phyloP scores from a whole-genome alignment of 1,140 invertebrate species.

The Ceratosolen fusciceps region DNA sequence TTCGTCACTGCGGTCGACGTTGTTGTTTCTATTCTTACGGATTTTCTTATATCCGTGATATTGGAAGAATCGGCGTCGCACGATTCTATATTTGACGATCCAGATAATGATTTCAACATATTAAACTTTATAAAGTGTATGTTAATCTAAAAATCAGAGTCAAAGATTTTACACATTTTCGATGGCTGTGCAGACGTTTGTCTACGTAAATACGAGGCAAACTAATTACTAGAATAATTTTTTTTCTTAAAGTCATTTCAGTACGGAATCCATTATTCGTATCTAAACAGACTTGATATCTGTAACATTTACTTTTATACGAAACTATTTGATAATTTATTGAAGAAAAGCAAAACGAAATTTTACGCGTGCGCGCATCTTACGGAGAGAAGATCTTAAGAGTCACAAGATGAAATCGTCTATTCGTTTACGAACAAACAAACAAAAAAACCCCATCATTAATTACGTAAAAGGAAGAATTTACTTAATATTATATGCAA shows the following conservation, averaged over 20 bases:
- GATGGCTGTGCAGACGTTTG: no score
- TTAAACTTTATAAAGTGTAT: conserved; percentile 76
- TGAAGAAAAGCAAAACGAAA: no score
- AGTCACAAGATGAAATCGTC: background rate
- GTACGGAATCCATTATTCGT: no score
- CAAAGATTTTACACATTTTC: background rate
- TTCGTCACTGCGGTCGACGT: conserved; percentile 53
- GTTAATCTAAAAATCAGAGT: conserved; percentile 72
- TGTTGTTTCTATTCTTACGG: conserved; percentile 44
- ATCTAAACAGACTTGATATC: no score
- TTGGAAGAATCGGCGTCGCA: conserved; percentile 71
- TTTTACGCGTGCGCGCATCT: no score
- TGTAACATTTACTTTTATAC: background rate
- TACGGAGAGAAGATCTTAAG: background rate
- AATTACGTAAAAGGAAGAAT: background rate
- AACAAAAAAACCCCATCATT: no score
- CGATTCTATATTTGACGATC: conserved; percentile 83
- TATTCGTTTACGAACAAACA: no score
- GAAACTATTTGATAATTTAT: no score
- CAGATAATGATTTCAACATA: conserved; percentile 77
- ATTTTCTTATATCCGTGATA: conserved; percentile 48
- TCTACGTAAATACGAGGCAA: no score
- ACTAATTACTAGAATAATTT: no score
- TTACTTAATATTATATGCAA: no score
- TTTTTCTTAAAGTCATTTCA: no score